These are phyloP conservation scores for Amazona vittata DNA, from an alignment of 2,113 vertebrate genomes.

Conservation along the genomic window DNA sequence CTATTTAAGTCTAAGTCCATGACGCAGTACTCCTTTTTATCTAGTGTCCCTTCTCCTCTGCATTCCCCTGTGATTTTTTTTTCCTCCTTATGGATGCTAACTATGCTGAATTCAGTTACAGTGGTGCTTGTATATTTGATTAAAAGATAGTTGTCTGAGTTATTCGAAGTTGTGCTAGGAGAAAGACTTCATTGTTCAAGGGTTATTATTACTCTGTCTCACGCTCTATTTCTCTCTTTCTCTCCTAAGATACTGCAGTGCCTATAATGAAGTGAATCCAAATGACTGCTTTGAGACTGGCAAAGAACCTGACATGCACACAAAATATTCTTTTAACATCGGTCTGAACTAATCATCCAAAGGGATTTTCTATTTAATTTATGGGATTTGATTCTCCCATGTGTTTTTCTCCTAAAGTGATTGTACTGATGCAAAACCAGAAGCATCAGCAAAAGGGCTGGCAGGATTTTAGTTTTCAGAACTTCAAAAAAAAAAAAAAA, in stretches of 20 bases:
- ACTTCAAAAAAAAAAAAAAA: neutral
- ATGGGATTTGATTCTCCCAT: slow-evolving; percentile 24
- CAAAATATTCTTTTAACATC: slow-evolving; percentile 69
- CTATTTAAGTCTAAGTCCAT: neutral
- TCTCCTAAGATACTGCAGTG: slow-evolving; percentile 57
- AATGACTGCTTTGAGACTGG: slow-evolving; percentile 69
- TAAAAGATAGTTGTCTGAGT: slow-evolving; percentile 59
- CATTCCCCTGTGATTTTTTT: neutral
- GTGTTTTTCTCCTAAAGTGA: slow-evolving; percentile 39
- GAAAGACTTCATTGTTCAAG: slow-evolving; percentile 60
- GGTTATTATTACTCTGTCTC: slow-evolving; percentile 70
- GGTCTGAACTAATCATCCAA: slow-evolving; percentile 57
- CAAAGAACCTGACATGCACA: slow-evolving; percentile 69
- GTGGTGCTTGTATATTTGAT: slow-evolving; percentile 52
- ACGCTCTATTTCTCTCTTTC: slow-evolving; percentile 51
- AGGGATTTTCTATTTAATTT: slow-evolving; percentile 62
- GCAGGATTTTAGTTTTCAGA: neutral
- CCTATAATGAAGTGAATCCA: slow-evolving; percentile 75
- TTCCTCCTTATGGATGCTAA: neutral
- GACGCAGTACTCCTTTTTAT: neutral
- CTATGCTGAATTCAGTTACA: neutral
- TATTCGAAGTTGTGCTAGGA: slow-evolving; percentile 60
- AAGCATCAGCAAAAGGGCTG: neutral
- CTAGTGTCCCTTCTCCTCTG: neutral
- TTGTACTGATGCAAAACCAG: slow-evolving; percentile 38